Base-by-base conservation (phyloP, 2,888 invertebrate genomes). In the Orchestes rusci region DNA sequence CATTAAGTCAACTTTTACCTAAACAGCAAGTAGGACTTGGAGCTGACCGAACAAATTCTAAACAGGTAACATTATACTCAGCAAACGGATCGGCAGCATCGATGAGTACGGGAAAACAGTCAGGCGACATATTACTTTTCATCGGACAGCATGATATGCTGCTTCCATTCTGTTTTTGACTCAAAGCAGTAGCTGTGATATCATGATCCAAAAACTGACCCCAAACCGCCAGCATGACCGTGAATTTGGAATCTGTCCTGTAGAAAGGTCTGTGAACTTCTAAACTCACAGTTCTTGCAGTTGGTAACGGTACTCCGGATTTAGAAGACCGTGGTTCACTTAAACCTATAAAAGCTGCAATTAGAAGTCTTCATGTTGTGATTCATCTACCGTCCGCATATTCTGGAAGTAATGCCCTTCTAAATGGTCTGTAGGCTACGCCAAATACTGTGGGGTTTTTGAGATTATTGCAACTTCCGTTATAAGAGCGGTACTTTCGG, bases 121-220 rank as follows among this genome's bases (percentile, higher is more conserved):
- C 87, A 0, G 88, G 87, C 64, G 55, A 56, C 12, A 87, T 84
- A 13, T 60, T 56, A 2, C 55, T 54, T 19, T 65, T 60, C 27
- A 54, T 52, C 12, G 54, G 52, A 59, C 88, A 87, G 62, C 90
- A 90, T 0, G 84, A 75, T 7, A 90, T 77, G 0, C 83, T 73
- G 7, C 73, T 75, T 27, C 83, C 84, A 61, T 87, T 80, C 40
- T 70, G 66, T 68, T 84, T 82, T 60, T 81, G 80, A 55, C 78
- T 84, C 4, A 85, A 68, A 0, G 89, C 88, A 0, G 89, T 90
- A 4, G 88, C 84, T 0, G 89, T 88, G 42, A 91, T 80, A 54
- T 91, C 91, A 55, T 91, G 90, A 65, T 90, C 89, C 10, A 91
- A 61, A 66, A 92, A 90, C 69, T 91, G 90, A 0, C 90, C 91